Evolutionary conservation across 2,888 invertebrate species (phyloP), one percentile per base, ranked within the genome.

Genomic region (Spisula subtruncata): DNA sequence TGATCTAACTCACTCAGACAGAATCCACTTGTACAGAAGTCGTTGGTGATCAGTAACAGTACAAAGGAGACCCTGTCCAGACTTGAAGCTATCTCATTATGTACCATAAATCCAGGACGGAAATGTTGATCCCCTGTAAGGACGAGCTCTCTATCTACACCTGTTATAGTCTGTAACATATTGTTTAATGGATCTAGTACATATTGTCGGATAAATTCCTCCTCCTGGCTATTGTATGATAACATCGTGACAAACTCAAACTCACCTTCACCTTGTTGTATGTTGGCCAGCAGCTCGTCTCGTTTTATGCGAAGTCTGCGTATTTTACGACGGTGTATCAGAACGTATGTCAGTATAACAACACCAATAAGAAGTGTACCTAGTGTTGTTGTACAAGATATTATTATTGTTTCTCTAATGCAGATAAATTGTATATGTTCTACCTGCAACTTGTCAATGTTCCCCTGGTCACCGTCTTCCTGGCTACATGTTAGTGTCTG

Each of bases 1-100:
- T 71, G 66, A 14, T 86, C 81, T 29, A 86, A 12, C 54, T 86
- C 86, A 51, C 46, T 46, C 2, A 25, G 32, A 32, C 86, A 86
- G 35, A 48, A 82, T 6, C 32, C 29, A 18, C 82, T 71, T 0
- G 41, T 46, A 71, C 71, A 82, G 32, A 46, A 86, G 0, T 56
- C 35, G 16, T 71, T 41, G 0, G 86, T 81, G 1, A 86, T 32
- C 6, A 86, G 56, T 35, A 51, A 16, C 5, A 86, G 25, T 20
- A 81, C 25, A 4, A 81, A 18, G 10, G 71, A 29, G 0, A 81
- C 41, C 35, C 51, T 82, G 14, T 46, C 51, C 0, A 86, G 41
- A 71, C 71, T 54, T 71, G 81, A 25, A 6, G 46, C 48, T 25
- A 81, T 82, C 66, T 86, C 86, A 71, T 81, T 71, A 5, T 66